phyloP scores from a whole-genome alignment of 2,888 invertebrate genomes.

The Volucella inflata region DNA sequence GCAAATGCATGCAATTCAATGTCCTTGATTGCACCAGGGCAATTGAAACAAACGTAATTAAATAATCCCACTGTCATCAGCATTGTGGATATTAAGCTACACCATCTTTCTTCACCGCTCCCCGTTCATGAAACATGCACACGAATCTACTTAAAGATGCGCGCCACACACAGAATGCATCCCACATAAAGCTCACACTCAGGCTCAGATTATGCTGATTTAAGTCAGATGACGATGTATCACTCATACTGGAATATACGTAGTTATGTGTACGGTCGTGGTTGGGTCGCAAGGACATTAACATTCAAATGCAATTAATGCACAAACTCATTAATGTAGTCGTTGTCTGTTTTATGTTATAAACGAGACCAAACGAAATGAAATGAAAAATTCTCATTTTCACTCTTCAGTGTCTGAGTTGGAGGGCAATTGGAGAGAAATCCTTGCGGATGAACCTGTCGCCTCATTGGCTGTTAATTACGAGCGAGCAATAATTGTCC shows the following conservation, averaged over 20 bases:
- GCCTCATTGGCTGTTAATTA: conserved; percentile 43
- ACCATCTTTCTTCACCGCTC: conserved; percentile 34
- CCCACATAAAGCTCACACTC: conserved; percentile 20
- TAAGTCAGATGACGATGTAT: conserved; percentile 36
- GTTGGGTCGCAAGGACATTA: conserved; percentile 52
- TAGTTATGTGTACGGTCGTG: conserved; percentile 1
- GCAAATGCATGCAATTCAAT: conserved; percentile 52
- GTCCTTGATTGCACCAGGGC: conserved; percentile 67
- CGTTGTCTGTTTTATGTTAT: conserved; percentile 34
- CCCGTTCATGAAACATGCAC: not conserved
- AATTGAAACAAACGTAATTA: conserved; percentile 74
- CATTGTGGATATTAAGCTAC: conserved; percentile 65
- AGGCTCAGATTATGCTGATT: conserved; percentile 18
- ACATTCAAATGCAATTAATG: conserved; percentile 66
- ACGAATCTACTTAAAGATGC: not conserved
- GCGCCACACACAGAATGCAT: not conserved
- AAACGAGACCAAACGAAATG: conserved; percentile 14
- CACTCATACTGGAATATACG: not conserved
- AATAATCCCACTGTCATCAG: conserved; percentile 72
- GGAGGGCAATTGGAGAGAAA: not conserved
- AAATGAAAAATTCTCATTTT: conserved; percentile 25
- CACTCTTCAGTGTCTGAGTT: not conserved
- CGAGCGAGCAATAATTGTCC: conserved; percentile 15
- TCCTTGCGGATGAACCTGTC: not conserved
- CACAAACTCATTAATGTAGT: conserved; percentile 46